These are phyloP conservation scores for Teinopalpus imperialis DNA, from an alignment of 2,888 invertebrate species.

Conservation along the genomic window DNA sequence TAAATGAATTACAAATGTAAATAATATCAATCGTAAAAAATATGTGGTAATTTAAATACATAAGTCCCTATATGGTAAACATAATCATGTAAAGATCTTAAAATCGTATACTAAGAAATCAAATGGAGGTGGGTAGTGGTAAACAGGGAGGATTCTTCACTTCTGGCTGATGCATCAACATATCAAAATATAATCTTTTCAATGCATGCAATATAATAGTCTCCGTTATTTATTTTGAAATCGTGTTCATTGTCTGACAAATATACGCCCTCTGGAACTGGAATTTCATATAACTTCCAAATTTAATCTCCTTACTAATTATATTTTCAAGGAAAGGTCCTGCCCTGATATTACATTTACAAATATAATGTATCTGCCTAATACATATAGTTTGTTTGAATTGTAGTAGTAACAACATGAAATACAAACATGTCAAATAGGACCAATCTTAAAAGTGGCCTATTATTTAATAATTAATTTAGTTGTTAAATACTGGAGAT, in stretches of 20 bases:
- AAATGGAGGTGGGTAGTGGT: constrained; percentile 13
- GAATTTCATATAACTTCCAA: not conserved
- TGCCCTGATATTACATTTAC: not conserved
- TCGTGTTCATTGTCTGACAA: not conserved
- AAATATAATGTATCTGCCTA: not conserved
- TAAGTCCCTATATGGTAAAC: too few relatives aligned
- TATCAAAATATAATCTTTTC: not conserved
- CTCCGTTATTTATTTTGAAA: too few relatives aligned
- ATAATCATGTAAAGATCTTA: constrained; percentile 8
- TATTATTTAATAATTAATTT: constrained; percentile 5
- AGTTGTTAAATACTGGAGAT: constrained; percentile 11
- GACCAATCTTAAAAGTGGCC: constrained; percentile 13
- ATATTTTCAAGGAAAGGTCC: not conserved
- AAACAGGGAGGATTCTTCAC: constrained; percentile 6
- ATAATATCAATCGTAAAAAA: too few relatives aligned
- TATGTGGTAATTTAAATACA: too few relatives aligned
- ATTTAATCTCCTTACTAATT: not conserved
- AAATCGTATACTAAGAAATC: constrained; percentile 22
- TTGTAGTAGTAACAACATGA: not conserved
- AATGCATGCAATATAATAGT: too few relatives aligned
- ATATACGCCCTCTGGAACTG: not conserved
- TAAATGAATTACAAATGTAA: too few relatives aligned
- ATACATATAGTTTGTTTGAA: constrained; percentile 2
- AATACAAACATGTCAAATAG: not conserved
- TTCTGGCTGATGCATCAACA: not conserved